Conservation (phyloP, 2,888 invertebrate genomes). For the Xestia rhomboidea region DNA sequence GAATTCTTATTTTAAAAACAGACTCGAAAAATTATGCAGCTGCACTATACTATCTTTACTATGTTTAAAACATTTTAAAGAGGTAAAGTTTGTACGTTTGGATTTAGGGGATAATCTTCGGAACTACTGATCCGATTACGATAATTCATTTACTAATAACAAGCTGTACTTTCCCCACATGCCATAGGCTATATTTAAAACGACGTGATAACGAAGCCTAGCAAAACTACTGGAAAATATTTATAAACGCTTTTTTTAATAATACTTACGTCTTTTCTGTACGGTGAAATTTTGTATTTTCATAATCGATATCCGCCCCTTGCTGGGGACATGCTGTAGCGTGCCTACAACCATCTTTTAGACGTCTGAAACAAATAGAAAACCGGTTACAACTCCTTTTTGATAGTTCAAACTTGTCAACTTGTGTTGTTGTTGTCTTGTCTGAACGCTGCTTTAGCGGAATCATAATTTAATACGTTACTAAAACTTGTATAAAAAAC, state of each 20-base stretch:
- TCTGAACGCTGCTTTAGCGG: background rate
- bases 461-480: too few species aligned
- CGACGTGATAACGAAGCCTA: background rate
- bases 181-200: too few species aligned
- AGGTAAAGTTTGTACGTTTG: background rate
- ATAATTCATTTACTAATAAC: background rate
- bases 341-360: slow-evolving; percentile 83
- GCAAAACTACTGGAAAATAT: background rate
- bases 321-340: slow-evolving; percentile 83
- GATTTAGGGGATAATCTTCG: background rate
- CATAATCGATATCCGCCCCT: slow-evolving; percentile 84
- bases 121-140: background rate
- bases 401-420: background rate
- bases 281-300: slow-evolving; percentile 85
- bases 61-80: too few species aligned
- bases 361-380: slow-evolving; percentile 75
- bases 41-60: background rate
- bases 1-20: background rate
- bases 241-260: background rate
- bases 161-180: too few species aligned
- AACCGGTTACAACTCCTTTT: background rate
- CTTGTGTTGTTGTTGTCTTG: too few species aligned
- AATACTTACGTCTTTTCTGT: slow-evolving; percentile 82
- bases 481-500: too few species aligned
- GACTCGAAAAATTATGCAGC: background rate